Evolutionary conservation across 2,888 invertebrate species (phyloP).

Genomic region (Drosophila fulvimacula): DNA sequence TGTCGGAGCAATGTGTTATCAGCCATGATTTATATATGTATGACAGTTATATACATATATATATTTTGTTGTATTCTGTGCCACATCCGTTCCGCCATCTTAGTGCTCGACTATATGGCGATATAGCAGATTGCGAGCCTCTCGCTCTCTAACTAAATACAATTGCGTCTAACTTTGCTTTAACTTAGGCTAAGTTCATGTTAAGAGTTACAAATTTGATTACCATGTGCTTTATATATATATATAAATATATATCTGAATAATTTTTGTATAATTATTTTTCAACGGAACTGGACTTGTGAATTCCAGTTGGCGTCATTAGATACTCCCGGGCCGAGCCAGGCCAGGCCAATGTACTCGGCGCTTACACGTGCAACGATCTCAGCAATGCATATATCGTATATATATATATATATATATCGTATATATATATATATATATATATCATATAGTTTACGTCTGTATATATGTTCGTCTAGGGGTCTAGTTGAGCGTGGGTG

Average conservation of each 20-base stretch:
- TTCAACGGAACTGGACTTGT: slow-evolving; percentile 64
- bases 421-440: neutral
- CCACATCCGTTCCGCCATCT: slow-evolving; percentile 73
- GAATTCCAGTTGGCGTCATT: slow-evolving; percentile 63
- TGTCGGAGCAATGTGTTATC: slow-evolving; percentile 49
- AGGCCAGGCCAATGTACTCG: slow-evolving; percentile 70
- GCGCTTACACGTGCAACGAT: slow-evolving; percentile 46
- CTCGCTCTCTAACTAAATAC: slow-evolving; percentile 16
- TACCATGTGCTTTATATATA: slow-evolving; percentile 17
- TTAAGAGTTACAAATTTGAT: slow-evolving; percentile 7
- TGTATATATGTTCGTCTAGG: neutral
- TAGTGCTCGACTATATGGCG: slow-evolving; percentile 44
- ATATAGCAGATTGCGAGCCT: slow-evolving; percentile 57
- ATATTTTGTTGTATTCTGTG: slow-evolving; percentile 48
- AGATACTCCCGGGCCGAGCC: slow-evolving; percentile 45
- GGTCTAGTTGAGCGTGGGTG: slow-evolving; percentile 60
- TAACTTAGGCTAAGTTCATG: slow-evolving; percentile 8
- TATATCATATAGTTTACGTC: neutral
- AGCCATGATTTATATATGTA: slow-evolving; percentile 62
- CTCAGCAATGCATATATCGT: neutral
- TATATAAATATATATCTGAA: slow-evolving; percentile 8
- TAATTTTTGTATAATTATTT: slow-evolving; percentile 26
- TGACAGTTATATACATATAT: slow-evolving; percentile 42
- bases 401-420: slow-evolving; percentile 6
- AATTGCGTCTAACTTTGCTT: slow-evolving; percentile 28